Percentiles rank a stretch among this genome's conserved stretches.
Conservation (phyloP, 2,797 vertebrate species). For the Parotocinclus haroldoi region DNA sequence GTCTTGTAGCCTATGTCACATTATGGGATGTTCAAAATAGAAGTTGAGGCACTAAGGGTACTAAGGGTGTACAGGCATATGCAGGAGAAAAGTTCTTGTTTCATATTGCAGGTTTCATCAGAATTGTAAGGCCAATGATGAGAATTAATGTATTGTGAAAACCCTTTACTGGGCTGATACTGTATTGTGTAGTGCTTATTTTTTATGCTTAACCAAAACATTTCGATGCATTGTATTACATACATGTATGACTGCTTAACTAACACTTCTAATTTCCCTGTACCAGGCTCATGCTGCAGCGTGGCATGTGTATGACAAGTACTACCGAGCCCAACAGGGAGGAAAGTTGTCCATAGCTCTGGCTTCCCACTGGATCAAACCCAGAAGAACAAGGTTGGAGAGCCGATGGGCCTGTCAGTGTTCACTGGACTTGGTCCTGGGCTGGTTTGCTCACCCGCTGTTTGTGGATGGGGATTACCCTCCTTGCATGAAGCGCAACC, state of each 20-base stretch:
- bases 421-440: slow-evolving; percentile 89
- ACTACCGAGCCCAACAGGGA: slow-evolving; percentile 79
- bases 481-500: slow-evolving; percentile 81
- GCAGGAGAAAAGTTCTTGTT: no score
- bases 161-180: no score
- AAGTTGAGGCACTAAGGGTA: no score
- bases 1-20: no score
- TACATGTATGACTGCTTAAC: not conserved
- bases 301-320: slow-evolving; percentile 89
- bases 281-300: slow-evolving; percentile 86
- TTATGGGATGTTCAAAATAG: no score
- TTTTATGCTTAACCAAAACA: no score
- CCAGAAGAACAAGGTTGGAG: slow-evolving; percentile 76
- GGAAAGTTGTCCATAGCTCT: slow-evolving; percentile 89
- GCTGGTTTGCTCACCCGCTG: slow-evolving; percentile 94
- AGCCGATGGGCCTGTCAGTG: slow-evolving; percentile 83
- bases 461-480: slow-evolving; percentile 94
- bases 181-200: no score
- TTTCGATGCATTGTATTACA: no score
- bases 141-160: no score
- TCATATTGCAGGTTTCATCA: no score
- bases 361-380: slow-evolving; percentile 93
- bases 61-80: no score
- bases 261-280: slow-evolving; percentile 14
- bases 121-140: no score